phyloP scores from a whole-genome alignment of 2,888 invertebrate genomes.

The Melinaea menophilus region DNA sequence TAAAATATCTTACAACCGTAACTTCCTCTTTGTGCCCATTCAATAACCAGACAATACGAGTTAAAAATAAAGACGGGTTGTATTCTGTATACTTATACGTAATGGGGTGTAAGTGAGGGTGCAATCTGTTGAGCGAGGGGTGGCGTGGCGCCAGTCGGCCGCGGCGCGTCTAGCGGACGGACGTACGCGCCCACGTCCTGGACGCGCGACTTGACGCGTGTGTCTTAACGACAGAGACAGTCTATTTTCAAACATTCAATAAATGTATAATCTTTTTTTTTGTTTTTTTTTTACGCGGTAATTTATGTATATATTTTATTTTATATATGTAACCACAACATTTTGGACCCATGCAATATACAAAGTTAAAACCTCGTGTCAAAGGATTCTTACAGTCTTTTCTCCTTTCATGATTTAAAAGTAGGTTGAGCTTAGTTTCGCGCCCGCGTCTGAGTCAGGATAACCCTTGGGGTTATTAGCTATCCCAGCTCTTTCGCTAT shows the following conservation, averaged over 20 bases:
- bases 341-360: too few species aligned
- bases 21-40: too few species aligned
- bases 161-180: constrained; percentile 51
- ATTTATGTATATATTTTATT: too few species aligned
- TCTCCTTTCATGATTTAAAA: background rate
- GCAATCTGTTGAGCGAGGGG: constrained; percentile 74
- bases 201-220: constrained; percentile 29
- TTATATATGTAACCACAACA: too few species aligned
- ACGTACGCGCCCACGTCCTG: constrained; percentile 40
- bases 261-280: background rate
- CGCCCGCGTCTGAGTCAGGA: constrained; percentile 2
- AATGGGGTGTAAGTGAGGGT: constrained; percentile 61
- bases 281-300: background rate
- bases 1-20: too few species aligned
- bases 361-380: background rate
- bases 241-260: background rate
- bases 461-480: constrained; percentile 5
- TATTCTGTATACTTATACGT: background rate
- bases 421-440: constrained; percentile 2
- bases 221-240: background rate
- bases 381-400: background rate
- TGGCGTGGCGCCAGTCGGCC: constrained; percentile 68
- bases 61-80: background rate
- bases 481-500: constrained; percentile 1
- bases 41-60: background rate